Base-by-base conservation (phyloP, 2,113 vertebrate genomes). In the Acrocephalus kingi region DNA sequence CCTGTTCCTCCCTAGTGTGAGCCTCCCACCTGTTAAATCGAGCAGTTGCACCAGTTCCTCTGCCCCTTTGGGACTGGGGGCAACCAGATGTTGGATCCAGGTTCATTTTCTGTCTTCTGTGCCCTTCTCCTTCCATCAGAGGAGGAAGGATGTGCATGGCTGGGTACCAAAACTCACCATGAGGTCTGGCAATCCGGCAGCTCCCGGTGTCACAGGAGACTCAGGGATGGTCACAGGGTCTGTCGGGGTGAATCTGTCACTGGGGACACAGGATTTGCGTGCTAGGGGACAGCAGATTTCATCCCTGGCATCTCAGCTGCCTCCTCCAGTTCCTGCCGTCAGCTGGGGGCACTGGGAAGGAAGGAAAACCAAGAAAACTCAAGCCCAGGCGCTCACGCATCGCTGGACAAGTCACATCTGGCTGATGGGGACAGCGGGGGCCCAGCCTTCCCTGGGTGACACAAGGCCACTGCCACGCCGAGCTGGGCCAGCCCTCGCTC, bases 171-270 rank as follows among this genome's bases (percentile, higher is more conserved):
- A 79, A 21, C 63, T 37, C 9, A 1, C 22, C 0, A 0, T 13
- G 30, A 1, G 0, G 9, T 54, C 86, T 24, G 31, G 62, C 31
- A 67, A 4, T 3, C 13, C 0, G 0, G 18, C 52, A 64, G 41
- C 58, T 22, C 24, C 41, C 4, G 0, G 30, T 23, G 76, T 12
- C 63, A 8, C 23, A 17, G 41, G 45, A 35, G 0, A 3, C 37
- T 39, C 37, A 39, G 37, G 37, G 37, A 39, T 39, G 37, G 37
- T 39, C 37, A 39, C 37, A 39, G 37, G 37, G 37, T 39, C 8
- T 8, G 10, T 43, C 7, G 1, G 61, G 30, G 23, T 71, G 52
- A 81, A 20, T 10, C 33, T 9, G 16, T n/a, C 49, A 2, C 39
- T 31, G 77, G 27, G 35, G 73, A 55, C 51, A 15, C 64, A 10